Percentiles rank a stretch among this genome's conserved stretches.
phyloP scores from a whole-genome alignment of 1,140 invertebrate species.

The Idris sp. region DNA sequence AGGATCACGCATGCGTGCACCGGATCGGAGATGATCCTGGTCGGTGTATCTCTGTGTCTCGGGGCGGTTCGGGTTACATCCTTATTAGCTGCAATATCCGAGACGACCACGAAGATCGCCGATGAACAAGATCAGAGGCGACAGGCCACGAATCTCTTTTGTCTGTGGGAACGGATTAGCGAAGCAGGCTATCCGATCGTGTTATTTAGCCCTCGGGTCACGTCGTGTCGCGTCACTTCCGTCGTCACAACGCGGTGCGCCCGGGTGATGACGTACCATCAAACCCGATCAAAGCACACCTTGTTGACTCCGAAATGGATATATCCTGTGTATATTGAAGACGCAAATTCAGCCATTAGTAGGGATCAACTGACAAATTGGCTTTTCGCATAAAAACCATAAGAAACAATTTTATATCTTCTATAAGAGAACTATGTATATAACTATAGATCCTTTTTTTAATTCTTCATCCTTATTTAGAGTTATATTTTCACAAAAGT shows the following conservation, averaged over 20 bases:
- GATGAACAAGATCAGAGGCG: slow-evolving; percentile 73
- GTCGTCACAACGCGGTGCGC: slow-evolving; percentile 63
- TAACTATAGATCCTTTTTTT: no score
- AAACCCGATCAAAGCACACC: slow-evolving; percentile 69
- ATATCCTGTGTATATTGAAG: slow-evolving; percentile 37
- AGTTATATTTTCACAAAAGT: no score
- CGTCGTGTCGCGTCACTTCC: slow-evolving; percentile 69
- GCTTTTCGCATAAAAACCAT: no score
- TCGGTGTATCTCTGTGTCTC: slow-evolving; percentile 62
- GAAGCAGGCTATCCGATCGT: slow-evolving; percentile 60
- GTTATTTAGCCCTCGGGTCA: slow-evolving; percentile 69
- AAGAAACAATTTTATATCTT: no score
- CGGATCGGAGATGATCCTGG: slow-evolving; percentile 59
- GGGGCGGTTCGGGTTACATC: slow-evolving; percentile 73
- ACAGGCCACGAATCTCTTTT: slow-evolving; percentile 75
- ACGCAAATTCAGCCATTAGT: slow-evolving; percentile 47
- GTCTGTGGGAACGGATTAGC: slow-evolving; percentile 77
- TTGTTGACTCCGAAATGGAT: slow-evolving; percentile 66
- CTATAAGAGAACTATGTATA: no score
- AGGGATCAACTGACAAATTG: slow-evolving; percentile 54
- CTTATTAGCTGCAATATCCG: slow-evolving; percentile 70
- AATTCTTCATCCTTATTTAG: no score
- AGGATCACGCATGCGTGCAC: slow-evolving; percentile 51
- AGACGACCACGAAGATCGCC: slow-evolving; percentile 68
- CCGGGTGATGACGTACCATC: slow-evolving; percentile 74